Conservation (phyloP, 2,797 vertebrate genomes). For the Enteromius anoplus region DNA sequence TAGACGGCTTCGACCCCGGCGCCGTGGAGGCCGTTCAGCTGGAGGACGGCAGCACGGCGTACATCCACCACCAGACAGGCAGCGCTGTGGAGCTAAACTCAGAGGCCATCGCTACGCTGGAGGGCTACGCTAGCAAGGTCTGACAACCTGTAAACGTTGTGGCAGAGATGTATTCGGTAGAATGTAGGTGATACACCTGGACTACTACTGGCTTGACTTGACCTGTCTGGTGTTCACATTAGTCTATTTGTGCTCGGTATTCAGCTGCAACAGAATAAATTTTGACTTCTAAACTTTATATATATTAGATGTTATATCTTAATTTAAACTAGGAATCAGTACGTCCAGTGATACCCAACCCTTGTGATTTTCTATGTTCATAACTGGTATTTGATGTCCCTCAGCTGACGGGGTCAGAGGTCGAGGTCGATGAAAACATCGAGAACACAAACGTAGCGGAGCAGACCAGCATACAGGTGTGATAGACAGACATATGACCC, state of each 20-base stretch:
- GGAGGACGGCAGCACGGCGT: conserved; percentile 82
- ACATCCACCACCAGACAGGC: conserved; percentile 72
- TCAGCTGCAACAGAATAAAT: too few relatives aligned
- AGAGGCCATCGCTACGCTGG: conserved; percentile 69
- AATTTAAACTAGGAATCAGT: too few relatives aligned
- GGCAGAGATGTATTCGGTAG: too few relatives aligned
- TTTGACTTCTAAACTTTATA: too few relatives aligned
- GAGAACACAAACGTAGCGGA: conserved; percentile 48
- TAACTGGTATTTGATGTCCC: conserved; percentile 3
- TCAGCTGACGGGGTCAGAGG: conserved; percentile 48
- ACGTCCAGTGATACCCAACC: background rate
- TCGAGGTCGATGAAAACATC: conserved; percentile 60
- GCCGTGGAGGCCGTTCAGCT: conserved; percentile 77
- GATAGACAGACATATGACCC: background rate
- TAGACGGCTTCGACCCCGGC: conserved; percentile 76
- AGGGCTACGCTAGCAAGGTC: conserved; percentile 75
- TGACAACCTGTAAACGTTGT: background rate
- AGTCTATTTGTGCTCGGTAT: too few relatives aligned
- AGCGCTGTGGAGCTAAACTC: conserved; percentile 69
- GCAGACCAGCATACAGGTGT: conserved; percentile 58
- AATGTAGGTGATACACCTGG: too few relatives aligned
- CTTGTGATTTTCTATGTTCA: background rate
- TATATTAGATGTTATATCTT: too few relatives aligned
- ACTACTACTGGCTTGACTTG: too few relatives aligned
- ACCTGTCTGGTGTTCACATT: too few relatives aligned